Evolutionary conservation across 2,797 vertebrate species (phyloP), one percentile per base, ranked within the genome.

Genomic region (Nyctibius grandis): DNA sequence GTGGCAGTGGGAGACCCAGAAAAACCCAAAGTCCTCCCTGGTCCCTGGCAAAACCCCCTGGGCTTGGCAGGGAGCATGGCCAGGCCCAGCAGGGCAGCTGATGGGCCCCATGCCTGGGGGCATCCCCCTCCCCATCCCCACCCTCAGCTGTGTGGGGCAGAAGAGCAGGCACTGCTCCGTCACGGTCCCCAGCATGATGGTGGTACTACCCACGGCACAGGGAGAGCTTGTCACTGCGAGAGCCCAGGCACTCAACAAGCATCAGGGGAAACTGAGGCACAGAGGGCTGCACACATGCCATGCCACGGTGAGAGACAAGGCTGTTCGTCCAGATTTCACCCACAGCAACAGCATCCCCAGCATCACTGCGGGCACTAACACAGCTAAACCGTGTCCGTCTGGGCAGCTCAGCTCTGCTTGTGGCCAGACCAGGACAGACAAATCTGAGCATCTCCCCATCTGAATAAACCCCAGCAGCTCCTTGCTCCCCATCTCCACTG

Each of bases 1-100:
- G 88, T 94, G 94, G 95, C 94, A 96, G 83, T 85, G 94, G 68
- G 63, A 88, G 89, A 90, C 72, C 1, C 94, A 25, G 74, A 14
- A 91, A 88, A 85, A 20, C 3, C 7, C 28, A 7, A 22, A 38
- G 8, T 25, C 36, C 26, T 85, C 25, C 21, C 20, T 14, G 12
- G 4, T 50, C n/a, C 50, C 42, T 26, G 50, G 45, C 6, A 19
- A 64, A 51, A 8, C 1, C 5, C 6, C 23, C 23, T 7, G 28
- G 33, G 48, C 31, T 56, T 20, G 8, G 23, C 50, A 79, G 42
- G 44, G 17, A 83, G 40, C 29, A 4, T 0, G 0, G 45, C 17
- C 20, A 19, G 28, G 31, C 4, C 9, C 36, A 65, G 48, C 10
- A 31, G 13, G 50, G 64, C 42, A 25, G 36, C 1, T 4, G 44